Evolutionary conservation across 2,888 invertebrate genomes (phyloP), one percentile per base, ranked within the genome.

Genomic region (Tenthredo livida): DNA sequence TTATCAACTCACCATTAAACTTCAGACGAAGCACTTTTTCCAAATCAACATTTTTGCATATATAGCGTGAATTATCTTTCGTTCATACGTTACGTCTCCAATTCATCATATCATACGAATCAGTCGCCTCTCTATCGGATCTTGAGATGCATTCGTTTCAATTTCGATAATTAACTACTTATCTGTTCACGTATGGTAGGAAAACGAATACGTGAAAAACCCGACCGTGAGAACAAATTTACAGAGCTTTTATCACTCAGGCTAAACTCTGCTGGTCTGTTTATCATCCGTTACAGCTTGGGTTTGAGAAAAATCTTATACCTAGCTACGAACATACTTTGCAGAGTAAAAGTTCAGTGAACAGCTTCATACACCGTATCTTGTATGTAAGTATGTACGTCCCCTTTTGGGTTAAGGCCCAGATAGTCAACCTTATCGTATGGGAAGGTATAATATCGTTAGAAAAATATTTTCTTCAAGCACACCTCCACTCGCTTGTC

Each of bases 211-310:
- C 25, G 25, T 61, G 25, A 12, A 67, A 33, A 67, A 67, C 67
- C 6, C 21, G 7, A 43, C 43, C 73, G 73, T 73, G 73, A 43
- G 73, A 73, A 73, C 4, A n/a, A 21, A 73, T 73, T 73, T 43
- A 73, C 7, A 17, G 9, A 47, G 43, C 43, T 47, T 73, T 73
- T 73, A 73, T 73, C 73, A 37, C 73, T 43, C 1, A 43, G 43
- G 21, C 73, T 73, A 43, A 73, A 21, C 73, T 25, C 43, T 10
- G 73, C 47, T 73, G 21, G 72, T 43, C 73, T 73, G 43, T 73
- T 73, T 73, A 73, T 73, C 40, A 25, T 73, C n/a, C 73, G 43
- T 73, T 43, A 43, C 17, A 73, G 73, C 73, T 73, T 43, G 25
- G 43, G 21, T 73, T 73, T 73, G 5, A 43, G 40, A 73, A 47